Base-by-base conservation (phyloP, 2,797 vertebrate species). In the Melanotaenia boesemani region DNA sequence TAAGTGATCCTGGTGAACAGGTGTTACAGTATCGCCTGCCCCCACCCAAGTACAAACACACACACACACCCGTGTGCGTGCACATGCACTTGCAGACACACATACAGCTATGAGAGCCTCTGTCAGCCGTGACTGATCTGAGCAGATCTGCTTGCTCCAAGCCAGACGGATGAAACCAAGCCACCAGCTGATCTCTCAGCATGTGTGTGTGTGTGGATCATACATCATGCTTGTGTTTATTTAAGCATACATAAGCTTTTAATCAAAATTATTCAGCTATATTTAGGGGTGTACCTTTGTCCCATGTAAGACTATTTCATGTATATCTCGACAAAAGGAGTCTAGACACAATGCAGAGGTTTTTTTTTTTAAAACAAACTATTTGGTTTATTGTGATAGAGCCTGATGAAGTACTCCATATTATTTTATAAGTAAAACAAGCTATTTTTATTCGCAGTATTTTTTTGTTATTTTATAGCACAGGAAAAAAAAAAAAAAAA, bases 1-100 rank as follows among this genome's bases (percentile, higher is more conserved):
- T 84, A 76, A 84, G 74, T 79, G 87, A 87, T 87, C 82, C 82
- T 88, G 79, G 74, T 74, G 84, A 89, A 88, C 86, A 92, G 88
- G 91, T 92, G 88, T 76, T 88, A 85, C 75, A 81, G 85, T 85
- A 83, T 88, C 78, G 87, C 76, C 84, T 81, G 72, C 72, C 77
- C 67, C 74, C 57, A 63, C 70, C 61, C 64, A 60, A 59, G 6
- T 28, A 36, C 48, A 70, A 22, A 54, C 39, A 36, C 39, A 32
- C 4, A 74, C 61, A 57, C 32, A 62, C 30, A 20, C 39, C 15
- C 59, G 34, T 46, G 34, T 46, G 34, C 44, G 13, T 2, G 36
- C 39, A 54, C 57, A 32, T 32, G 63, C 69, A 70, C 10, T 59
- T 50, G 57, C 69, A 55, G 48, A 68, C 63, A 64, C 65, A 81